Base-by-base conservation (phyloP, 1,140 invertebrate genomes). In the Pseudomyrmex pallidus region DNA sequence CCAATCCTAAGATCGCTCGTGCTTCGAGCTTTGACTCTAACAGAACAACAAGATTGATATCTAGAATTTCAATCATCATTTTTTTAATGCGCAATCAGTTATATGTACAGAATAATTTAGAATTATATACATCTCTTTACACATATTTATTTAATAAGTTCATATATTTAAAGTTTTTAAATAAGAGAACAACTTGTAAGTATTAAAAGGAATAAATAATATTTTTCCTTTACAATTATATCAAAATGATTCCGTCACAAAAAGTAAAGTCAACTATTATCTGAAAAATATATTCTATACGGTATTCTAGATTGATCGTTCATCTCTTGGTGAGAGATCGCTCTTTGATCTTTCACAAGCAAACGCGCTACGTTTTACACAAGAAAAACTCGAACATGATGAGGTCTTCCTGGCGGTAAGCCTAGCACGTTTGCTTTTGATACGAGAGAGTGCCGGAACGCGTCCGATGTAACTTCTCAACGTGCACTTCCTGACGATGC, bases 401-500 rank as follows among this genome's bases (percentile, higher is more conserved):
- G 46, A 70, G 66, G 76, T 44, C 66, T 70, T 25, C 64, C 64
- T 70, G 64, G 25, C 35, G 54, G 64, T 48, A 20, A 80, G 67
- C 66, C 76, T 70, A 76, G 61, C 74, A 78, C 35, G 52, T 78
- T 78, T 52, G 22, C 61, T 25, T 50, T 59, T 44, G 20, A 25
- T 52, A 70, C 20, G 35, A 48, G 64, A 1, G 62, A 80, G 76
- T 70, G 44, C 44, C 66, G 66, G 44, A 59, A 70, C 54, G 64
- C 76, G 44, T 70, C 62, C 74, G 64, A 68, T 46, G 63, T 70
- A 78, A 78, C 76, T 80, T 80, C 54, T 80, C 76, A 66, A 80
- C 66, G 64, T 78, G 64, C 64, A 80, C 56, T 80, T 80, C 66
- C 76, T 57, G n/a, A 25, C 22, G 64, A 17, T 15, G 25, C 2